phyloP scores from a whole-genome alignment of 2,797 vertebrate species.

The Dicrostonyx torquatus region DNA sequence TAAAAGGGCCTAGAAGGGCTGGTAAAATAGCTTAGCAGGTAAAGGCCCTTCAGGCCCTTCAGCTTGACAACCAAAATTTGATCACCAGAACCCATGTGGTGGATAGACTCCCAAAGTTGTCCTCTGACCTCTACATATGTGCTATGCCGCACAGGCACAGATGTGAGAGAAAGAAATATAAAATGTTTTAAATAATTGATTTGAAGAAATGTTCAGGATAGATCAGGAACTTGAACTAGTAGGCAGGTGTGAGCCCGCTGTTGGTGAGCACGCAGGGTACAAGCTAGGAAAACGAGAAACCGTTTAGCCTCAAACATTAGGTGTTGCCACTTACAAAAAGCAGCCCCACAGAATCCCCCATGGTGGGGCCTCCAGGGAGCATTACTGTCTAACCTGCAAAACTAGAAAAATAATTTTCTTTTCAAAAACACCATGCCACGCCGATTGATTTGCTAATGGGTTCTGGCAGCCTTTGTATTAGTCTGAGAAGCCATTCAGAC shows the following conservation, averaged over 20 bases:
- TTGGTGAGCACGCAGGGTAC: background rate
- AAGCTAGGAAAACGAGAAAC: background rate
- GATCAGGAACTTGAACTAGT: background rate
- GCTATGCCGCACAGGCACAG: background rate
- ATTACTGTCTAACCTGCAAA: constrained; percentile 70
- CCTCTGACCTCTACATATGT: background rate
- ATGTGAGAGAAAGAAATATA: background rate
- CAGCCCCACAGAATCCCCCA: background rate
- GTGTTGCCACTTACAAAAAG: background rate
- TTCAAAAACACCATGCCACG: constrained; percentile 63
- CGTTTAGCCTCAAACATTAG: background rate
- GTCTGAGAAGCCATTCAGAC: constrained; percentile 66
- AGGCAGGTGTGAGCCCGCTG: background rate
- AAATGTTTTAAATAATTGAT: background rate
- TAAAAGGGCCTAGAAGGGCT: background rate
- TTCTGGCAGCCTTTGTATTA: constrained; percentile 77
- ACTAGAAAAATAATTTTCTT: constrained; percentile 74
- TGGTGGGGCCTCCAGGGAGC: constrained; percentile 32
- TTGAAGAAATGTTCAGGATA: background rate
- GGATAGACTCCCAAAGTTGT: background rate
- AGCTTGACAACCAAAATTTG: background rate
- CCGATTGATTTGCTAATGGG: constrained; percentile 77
- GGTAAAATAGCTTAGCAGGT: background rate
- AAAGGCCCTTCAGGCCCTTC: background rate
- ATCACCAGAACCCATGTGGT: background rate